phyloP scores from a whole-genome alignment of 2,113 vertebrate species.

The Catagonus wagneri region DNA sequence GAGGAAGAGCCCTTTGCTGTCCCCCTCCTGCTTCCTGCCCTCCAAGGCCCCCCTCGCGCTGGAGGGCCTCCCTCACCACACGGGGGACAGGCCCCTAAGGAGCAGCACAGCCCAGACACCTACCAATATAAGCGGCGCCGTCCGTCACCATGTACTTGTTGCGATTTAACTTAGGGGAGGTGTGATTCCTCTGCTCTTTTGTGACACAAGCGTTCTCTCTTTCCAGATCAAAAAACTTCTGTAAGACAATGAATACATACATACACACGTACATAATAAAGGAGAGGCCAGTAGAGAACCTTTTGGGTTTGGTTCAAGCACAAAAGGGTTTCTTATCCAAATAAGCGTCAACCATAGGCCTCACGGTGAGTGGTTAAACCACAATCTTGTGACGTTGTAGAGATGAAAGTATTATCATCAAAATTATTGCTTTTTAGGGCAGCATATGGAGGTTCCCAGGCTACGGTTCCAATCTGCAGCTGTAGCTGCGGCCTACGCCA shows the following conservation, averaged over 20 bases:
- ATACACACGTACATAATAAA: conserved; percentile 32
- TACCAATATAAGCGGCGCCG: conserved; percentile 94
- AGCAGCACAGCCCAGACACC: conserved; percentile 67
- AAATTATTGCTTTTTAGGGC: not conserved
- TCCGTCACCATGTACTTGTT: conserved; percentile 99
- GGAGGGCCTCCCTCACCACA: accelerated
- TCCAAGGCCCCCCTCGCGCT: accelerated
- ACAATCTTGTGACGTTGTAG: conserved; percentile 9
- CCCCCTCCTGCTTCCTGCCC: not conserved
- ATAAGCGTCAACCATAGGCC: conserved; percentile 6
- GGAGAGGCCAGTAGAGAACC: conserved; percentile 58
- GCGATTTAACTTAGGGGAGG: conserved; percentile 91
- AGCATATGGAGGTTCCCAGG: too few species aligned
- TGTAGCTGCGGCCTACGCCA: too few species aligned
- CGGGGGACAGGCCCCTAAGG: not conserved
- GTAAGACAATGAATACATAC: conserved; percentile 74
- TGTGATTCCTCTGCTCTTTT: conserved; percentile 90
- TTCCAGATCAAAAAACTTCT: conserved; percentile 96
- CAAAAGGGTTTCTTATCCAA: conserved; percentile 37
- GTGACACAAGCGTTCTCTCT: conserved; percentile 88
- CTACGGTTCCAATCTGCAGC: too few species aligned
- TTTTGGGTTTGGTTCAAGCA: not conserved
- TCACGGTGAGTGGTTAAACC: conserved; percentile 8
- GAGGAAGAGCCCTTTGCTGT: not conserved
- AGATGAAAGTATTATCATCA: too few species aligned